Evolutionary conservation across 2,113 vertebrate genomes (phyloP).

Genomic region (Eidolon helvum): DNA sequence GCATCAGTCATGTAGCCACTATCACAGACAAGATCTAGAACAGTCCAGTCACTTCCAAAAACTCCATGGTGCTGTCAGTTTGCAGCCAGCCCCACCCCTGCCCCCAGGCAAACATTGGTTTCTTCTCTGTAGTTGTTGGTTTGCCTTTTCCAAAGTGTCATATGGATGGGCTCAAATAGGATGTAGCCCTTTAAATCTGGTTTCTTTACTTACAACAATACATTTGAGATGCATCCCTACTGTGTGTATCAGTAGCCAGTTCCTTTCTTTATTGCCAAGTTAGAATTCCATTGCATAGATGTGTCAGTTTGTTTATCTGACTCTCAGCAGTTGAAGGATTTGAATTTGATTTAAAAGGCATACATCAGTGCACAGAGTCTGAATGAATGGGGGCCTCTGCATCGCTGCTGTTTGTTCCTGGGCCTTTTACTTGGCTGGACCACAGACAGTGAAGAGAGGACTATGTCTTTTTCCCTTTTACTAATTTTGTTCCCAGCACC

Average conservation of each 20-base stretch:
- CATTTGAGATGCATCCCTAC: not conserved
- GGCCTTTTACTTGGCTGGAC: not conserved
- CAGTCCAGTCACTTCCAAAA: not conserved
- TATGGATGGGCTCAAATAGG: not conserved
- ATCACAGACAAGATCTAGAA: not conserved
- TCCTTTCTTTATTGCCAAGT: not conserved
- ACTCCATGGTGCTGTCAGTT: not conserved
- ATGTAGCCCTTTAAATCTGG: not conserved
- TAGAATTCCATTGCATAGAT: not conserved
- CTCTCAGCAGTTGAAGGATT: not conserved
- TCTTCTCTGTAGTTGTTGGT: not conserved
- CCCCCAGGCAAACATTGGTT: not conserved
- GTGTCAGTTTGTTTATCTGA: not conserved
- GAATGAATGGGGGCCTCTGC: not conserved
- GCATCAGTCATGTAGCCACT: not conserved
- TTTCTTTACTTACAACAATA: not conserved
- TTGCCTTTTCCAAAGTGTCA: not conserved
- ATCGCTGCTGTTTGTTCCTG: rapidly evolving
- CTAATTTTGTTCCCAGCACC: not conserved
- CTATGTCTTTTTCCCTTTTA: not conserved
- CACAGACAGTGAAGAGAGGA: rapidly evolving
- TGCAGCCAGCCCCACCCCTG: not conserved
- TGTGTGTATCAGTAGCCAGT: not conserved
- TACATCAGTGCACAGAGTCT: not conserved
- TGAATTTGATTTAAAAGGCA: not conserved